Evolutionary conservation across 2,113 vertebrate species (phyloP), one percentile per base, ranked within the genome.

Genomic region (Oncorhynchus mykiss): DNA sequence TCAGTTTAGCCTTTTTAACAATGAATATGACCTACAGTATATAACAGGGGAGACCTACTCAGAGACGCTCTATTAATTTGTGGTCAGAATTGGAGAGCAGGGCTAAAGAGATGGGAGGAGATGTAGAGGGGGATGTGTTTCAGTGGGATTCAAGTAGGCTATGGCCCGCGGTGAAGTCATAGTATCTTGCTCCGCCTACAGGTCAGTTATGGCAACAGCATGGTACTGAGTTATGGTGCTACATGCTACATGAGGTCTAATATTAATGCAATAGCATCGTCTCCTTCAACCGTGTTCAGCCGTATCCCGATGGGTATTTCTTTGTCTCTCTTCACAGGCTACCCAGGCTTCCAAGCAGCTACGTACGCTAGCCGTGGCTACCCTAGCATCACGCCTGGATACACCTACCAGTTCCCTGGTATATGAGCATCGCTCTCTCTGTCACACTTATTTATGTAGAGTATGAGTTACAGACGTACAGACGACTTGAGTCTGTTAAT

Each of bases 331-430:
- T n/a, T 31, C 49, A 73, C 88, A 97, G 96, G 96, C 80, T 98
- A 98, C 83, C 97, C 97, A 7, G 95, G 96, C 75, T 98, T 98
- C 91, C 97, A 97, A 87, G 96, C 97, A 57, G 95, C 97, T 22
- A 97, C 97, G 82, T 98, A 97, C 0, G 96, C 96, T 39, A 98
- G 97, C 86, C 95, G 97, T 80, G 96, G 96, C 84, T 98, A 98
- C 84, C 95, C 97, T 79, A 96, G 96, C 81, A 94, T 98, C 4
- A 94, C 97, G 18, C 97, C 97, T 70, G 96, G 96, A 77, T 98
- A 98, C 82, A 96, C 96, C 90, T 98, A 98, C 87, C 97, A 98
- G 87, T 98, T 98, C 82, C 97, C 97, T 34, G 97, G 97, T 97
- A 84, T 97, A 84, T 88, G 94, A 78, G 27, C 24, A 9, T 8